These are phyloP conservation scores for Ibidorhyncha struthersii DNA, from an alignment of 2,113 vertebrate genomes.

Conservation along the genomic window DNA sequence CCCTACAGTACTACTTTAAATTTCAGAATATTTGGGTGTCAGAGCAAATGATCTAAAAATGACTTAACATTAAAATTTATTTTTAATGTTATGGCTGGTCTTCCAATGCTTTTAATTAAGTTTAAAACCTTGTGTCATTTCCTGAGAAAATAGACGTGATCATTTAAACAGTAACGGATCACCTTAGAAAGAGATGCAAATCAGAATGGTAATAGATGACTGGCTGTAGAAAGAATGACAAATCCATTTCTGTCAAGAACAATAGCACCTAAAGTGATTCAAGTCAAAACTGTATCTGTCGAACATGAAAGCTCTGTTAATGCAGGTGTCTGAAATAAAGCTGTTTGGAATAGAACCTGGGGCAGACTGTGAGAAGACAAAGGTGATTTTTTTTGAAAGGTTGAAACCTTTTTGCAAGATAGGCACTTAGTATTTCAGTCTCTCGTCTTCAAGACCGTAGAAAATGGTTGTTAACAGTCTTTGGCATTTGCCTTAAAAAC, in stretches of 20 bases:
- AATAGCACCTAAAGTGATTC: not conserved
- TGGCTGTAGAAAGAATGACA: not conserved
- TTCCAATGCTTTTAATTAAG: slow-evolving; percentile 10
- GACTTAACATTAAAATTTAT: slow-evolving; percentile 18
- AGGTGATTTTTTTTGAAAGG: not conserved
- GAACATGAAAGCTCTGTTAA: not conserved
- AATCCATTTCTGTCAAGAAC: not conserved
- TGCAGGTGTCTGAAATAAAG: not conserved
- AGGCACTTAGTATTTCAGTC: not conserved
- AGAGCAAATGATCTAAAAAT: slow-evolving; percentile 26
- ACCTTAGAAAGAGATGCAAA: not conserved
- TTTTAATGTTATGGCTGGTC: slow-evolving; percentile 27
- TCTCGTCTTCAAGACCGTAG: not conserved
- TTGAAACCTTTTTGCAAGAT: not conserved
- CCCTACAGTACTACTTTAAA: slow-evolving; percentile 46
- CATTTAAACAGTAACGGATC: not conserved
- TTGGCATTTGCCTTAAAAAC: not conserved
- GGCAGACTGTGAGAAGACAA: not conserved
- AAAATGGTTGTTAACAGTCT: not conserved
- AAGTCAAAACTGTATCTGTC: not conserved
- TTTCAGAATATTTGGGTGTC: slow-evolving; percentile 13
- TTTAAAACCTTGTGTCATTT: not conserved
- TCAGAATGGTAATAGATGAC: not conserved
- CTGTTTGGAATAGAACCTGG: not conserved
- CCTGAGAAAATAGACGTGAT: not conserved